These are phyloP conservation scores for Betta splendens DNA, from an alignment of 2,797 vertebrate genomes.

Conservation along the genomic window DNA sequence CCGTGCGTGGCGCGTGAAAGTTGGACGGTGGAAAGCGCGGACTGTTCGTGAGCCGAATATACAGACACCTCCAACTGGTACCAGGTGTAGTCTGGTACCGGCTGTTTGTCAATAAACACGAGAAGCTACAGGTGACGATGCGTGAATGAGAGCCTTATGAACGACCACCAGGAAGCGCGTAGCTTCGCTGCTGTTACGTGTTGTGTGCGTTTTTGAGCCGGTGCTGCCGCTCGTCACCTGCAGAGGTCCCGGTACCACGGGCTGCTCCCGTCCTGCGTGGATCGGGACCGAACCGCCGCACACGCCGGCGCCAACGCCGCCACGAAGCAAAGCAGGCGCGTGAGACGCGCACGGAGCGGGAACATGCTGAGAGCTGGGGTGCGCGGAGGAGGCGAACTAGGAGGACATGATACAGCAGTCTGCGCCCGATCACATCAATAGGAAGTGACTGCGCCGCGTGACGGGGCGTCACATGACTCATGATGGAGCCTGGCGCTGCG, in stretches of 20 bases:
- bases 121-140: too few species aligned
- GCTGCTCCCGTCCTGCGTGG: constrained; percentile 41
- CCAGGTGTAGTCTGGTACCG: too few species aligned
- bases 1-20: too few species aligned
- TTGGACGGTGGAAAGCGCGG: too few species aligned
- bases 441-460: constrained; percentile 79
- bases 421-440: constrained; percentile 46
- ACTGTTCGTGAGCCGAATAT: too few species aligned
- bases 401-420: constrained; percentile 81
- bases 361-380: too few species aligned
- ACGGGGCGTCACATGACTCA: constrained; percentile 76
- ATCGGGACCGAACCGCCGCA: constrained; percentile 33
- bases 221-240: constrained; percentile 71
- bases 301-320: constrained; percentile 42
- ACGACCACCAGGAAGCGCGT: too few species aligned
- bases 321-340: constrained; percentile 29
- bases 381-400: constrained; percentile 36
- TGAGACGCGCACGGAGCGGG: constrained; percentile 6
- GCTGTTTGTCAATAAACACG: too few species aligned
- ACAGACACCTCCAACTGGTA: too few species aligned
- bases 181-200: neutral
- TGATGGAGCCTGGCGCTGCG: constrained; percentile 27
- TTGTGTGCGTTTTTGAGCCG: constrained; percentile 1
- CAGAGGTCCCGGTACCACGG: constrained; percentile 81
- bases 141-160: too few species aligned